Conservation (phyloP, 2,888 invertebrate genomes). For the Dione juno region DNA sequence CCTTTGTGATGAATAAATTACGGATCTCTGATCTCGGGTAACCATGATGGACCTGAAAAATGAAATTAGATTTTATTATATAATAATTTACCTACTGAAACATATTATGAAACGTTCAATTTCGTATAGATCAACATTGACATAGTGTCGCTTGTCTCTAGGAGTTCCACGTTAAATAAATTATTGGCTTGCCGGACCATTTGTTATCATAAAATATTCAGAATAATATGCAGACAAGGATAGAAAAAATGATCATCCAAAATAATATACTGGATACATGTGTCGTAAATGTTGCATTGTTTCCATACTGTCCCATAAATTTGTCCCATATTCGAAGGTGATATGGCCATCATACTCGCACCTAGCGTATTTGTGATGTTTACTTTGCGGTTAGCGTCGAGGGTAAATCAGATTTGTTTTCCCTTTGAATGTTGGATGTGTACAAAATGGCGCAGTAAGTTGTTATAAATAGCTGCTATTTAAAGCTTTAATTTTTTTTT, state of each 20-base stretch:
- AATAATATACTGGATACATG: too few relatives aligned
- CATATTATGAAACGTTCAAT: too few relatives aligned
- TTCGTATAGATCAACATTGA: too few relatives aligned
- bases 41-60: constrained; percentile 55
- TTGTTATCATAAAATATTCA: too few relatives aligned
- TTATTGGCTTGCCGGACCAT: too few relatives aligned
- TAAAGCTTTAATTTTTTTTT: neutral
- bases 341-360: constrained; percentile 51
- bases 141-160: too few relatives aligned
- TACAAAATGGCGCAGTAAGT: constrained; percentile 7
- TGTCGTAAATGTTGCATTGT: too few relatives aligned
- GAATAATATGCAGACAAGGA: too few relatives aligned
- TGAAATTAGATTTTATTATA: neutral
- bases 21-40: constrained; percentile 70
- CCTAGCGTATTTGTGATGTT: constrained; percentile 65
- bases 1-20: constrained; percentile 77
- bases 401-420: constrained; percentile 61
- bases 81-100: too few relatives aligned
- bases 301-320: neutral
- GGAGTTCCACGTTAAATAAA: too few relatives aligned
- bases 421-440: constrained; percentile 41
- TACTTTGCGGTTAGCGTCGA: constrained; percentile 58
- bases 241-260: too few relatives aligned
- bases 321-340: too few relatives aligned
- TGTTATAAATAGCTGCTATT: neutral